Evolutionary conservation across 2,888 invertebrate species (phyloP), one percentile per base, ranked within the genome.

Genomic region (Slavum lentiscoides): DNA sequence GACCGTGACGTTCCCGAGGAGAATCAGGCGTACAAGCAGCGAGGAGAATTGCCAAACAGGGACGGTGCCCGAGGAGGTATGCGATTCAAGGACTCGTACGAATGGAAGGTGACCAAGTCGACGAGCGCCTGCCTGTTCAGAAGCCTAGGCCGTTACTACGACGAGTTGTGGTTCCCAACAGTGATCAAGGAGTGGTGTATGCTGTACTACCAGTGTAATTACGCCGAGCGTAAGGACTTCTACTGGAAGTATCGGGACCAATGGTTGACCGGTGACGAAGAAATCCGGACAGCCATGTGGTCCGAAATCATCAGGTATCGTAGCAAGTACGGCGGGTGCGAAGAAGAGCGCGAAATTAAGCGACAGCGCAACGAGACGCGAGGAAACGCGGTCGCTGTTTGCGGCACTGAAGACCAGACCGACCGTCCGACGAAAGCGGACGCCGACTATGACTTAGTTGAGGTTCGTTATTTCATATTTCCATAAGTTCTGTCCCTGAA

Each of bases 151-250:
- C 13, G 13, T 11, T 17, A 68, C 17, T 68, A 76, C 30, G 68
- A 76, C 30, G 49, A 76, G 30, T 5, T 30, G 15, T 76, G 76
- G 76, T 76, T 76, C 17, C 59, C 76, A 9, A 76, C 76, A 8
- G 67, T 68, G 49, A 7, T 76, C 59, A 23, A 39, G 21, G 68
- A 76, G 9, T 76, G 68, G 76, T 66, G 68, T 2, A 9, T 61
- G 13, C 17, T 76, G 49, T 76, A 61, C 30, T 76, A 76, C 49
- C 76, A n/a, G 49, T 61, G 76, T n/a, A 76, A 49, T 9, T 39
- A 76, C 39, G 5, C 17, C 5, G 11, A 76, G 30, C 30, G 30
- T 19, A 0, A 11, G 9, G 11, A 8, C 53, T 15, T 61, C n/a
- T 76, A 76, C 9, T 76, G 76, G 76, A 0, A 11, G 30, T 17